These are phyloP conservation scores for Beris chalybata DNA, from an alignment of 2,888 invertebrate genomes.

Conservation along the genomic window DNA sequence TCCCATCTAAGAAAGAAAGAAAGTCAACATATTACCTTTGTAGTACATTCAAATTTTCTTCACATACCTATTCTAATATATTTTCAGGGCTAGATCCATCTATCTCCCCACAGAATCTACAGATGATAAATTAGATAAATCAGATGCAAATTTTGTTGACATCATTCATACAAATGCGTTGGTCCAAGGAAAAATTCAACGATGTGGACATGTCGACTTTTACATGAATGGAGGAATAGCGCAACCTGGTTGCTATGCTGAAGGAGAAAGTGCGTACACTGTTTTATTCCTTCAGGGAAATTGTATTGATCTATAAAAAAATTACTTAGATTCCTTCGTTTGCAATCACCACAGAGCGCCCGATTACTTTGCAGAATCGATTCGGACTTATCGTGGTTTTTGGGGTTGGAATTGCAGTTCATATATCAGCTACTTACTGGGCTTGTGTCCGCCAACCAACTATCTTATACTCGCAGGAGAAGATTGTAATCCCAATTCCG, in stretches of 20 bases:
- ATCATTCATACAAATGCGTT: conserved; percentile 63
- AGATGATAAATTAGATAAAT: conserved; percentile 58
- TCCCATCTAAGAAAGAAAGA: no score
- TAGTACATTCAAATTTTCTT: no score
- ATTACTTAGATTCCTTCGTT: conserved; percentile 41
- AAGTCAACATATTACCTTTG: no score
- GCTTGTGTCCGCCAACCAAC: conserved; percentile 41
- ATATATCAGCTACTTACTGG: conserved; percentile 45
- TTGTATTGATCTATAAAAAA: background rate
- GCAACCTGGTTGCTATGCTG: conserved; percentile 41
- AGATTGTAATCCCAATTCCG: conserved; percentile 42
- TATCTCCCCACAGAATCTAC: conserved; percentile 59
- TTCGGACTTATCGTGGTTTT: conserved; percentile 41
- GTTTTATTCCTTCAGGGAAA: background rate
- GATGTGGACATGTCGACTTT: conserved; percentile 65
- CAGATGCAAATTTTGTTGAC: conserved; percentile 61
- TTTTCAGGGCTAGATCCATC: conserved; percentile 64
- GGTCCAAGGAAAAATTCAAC: conserved; percentile 61
- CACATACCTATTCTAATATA: no score
- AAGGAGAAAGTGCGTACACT: conserved; percentile 39
- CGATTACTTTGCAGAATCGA: conserved; percentile 44
- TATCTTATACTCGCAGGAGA: conserved; percentile 36
- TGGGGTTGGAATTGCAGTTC: conserved; percentile 43
- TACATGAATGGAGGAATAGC: conserved; percentile 61
- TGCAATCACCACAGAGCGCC: conserved; percentile 45